A percentile compares a stretch with the other conserved stretches of the same genome.
phyloP scores from a whole-genome alignment of 2,113 vertebrate species.

The Lepus europaeus region DNA sequence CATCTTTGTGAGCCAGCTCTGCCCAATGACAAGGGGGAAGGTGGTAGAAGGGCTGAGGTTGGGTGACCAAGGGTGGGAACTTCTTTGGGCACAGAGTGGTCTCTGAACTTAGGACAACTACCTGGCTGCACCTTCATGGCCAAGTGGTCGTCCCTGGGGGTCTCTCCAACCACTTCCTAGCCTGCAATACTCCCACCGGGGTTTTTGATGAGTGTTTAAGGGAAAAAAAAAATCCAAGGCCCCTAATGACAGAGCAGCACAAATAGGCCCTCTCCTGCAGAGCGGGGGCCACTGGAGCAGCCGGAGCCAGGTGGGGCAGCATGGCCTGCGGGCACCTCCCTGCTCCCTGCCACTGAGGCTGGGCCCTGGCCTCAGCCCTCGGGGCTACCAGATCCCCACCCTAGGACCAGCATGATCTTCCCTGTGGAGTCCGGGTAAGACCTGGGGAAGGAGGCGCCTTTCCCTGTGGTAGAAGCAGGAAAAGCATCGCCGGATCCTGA shows the following conservation, averaged over 20 bases:
- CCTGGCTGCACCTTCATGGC: neutral
- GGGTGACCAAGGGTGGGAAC: neutral
- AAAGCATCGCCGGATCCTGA: conserved; percentile 53
- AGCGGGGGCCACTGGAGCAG: neutral
- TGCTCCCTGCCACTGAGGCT: neutral
- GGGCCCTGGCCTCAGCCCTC: conserved; percentile 34
- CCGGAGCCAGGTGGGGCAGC: neutral
- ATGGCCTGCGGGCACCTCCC: neutral
- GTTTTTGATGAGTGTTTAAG: neutral
- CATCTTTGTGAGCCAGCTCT: neutral
- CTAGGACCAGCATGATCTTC: neutral
- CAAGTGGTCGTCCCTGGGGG: neutral
- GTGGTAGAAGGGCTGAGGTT: neutral
- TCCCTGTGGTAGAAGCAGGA: neutral
- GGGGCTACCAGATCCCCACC: neutral
- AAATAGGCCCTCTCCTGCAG: neutral
- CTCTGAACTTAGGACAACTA: conserved; percentile 36
- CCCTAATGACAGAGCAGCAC: neutral
- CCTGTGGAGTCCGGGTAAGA: neutral
- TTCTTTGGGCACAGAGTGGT: neutral
- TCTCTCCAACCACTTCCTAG: neutral
- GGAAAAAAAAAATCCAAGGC: neutral
- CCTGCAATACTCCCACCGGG: too few relatives aligned
- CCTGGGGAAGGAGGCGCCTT: neutral
- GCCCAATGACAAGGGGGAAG: neutral